Conservation (phyloP, 1,140 invertebrate species). For the Drosophila lowei region DNA sequence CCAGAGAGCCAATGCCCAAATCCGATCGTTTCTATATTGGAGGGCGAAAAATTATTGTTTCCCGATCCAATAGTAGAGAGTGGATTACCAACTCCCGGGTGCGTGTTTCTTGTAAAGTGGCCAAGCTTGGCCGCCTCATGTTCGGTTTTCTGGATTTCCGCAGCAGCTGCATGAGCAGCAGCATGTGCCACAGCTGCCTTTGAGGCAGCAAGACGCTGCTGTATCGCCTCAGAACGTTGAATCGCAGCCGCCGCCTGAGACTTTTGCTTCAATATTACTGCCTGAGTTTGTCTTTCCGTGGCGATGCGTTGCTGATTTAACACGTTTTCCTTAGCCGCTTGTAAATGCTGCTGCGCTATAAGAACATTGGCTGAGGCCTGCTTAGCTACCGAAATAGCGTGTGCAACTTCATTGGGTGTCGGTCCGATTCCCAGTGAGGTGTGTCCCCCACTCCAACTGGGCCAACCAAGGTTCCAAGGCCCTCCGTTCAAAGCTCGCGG, state of each 20-base stretch:
- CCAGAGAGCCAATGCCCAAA: constrained; percentile 56
- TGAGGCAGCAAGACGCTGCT: constrained; percentile 83
- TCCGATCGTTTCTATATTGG: constrained; percentile 54
- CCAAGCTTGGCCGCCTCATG: constrained; percentile 83
- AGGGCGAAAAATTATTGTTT: constrained; percentile 60
- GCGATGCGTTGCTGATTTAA: constrained; percentile 84
- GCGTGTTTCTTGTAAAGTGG: constrained; percentile 83
- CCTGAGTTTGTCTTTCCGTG: constrained; percentile 84
- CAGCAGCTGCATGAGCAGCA: constrained; percentile 82
- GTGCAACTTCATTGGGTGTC: constrained; percentile 83
- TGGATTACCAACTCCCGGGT: constrained; percentile 82
- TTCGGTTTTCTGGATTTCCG: constrained; percentile 83
- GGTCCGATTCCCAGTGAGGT: constrained; percentile 43
- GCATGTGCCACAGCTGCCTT: constrained; percentile 84
- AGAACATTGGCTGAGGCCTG: constrained; percentile 84
- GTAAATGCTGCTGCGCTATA: constrained; percentile 84
- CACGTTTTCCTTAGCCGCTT: constrained; percentile 84
- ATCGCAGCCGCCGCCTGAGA: constrained; percentile 84
- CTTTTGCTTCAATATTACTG: constrained; percentile 84
- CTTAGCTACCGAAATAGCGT: constrained; percentile 84
- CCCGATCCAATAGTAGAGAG: constrained; percentile 75
- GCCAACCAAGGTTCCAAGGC: constrained; percentile 28
- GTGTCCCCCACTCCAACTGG: constrained; percentile 25
- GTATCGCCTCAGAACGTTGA: constrained; percentile 84
- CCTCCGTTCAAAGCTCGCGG: constrained; percentile 5